A percentile compares a stretch with the other conserved stretches of the same genome.
Conservation (phyloP, 1,140 invertebrate genomes). For the Drosophila parabipectinata region DNA sequence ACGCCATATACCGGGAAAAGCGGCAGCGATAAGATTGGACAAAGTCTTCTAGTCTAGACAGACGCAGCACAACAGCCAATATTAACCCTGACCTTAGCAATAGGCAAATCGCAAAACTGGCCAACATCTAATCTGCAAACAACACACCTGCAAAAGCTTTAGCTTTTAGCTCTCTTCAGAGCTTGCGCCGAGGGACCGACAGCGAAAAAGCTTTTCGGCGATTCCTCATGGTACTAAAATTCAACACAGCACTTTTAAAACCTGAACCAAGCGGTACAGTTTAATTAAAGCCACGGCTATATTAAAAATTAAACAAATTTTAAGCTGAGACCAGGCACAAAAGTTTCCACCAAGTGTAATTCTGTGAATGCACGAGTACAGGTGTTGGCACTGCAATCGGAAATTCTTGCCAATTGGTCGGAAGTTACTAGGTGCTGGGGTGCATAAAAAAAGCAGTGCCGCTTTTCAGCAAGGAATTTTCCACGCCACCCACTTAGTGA, state of each 20-base stretch:
- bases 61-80: constrained; percentile 15
- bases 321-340: constrained; percentile 5
- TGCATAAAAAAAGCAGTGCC: constrained; percentile 18
- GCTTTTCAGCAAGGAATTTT: constrained; percentile 41
- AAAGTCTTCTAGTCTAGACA: constrained; percentile 40
- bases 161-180: not conserved
- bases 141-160: constrained; percentile 39
- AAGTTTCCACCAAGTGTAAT: constrained; percentile 2
- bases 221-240: constrained; percentile 23
- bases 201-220: constrained; percentile 17
- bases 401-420: constrained; percentile 28
- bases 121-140: constrained; percentile 33
- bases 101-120: constrained; percentile 19
- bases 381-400: constrained; percentile 12
- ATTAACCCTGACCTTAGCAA: constrained; percentile 51
- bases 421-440: not conserved
- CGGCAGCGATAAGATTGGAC: constrained; percentile 22
- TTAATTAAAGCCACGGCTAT: not conserved
- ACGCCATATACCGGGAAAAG: constrained; percentile 13
- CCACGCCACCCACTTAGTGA: constrained; percentile 13
- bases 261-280: constrained; percentile 18
- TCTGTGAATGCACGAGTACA: constrained; percentile 15
- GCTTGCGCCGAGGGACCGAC: constrained; percentile 10
- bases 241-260: constrained; percentile 44
- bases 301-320: constrained; percentile 14